Percentiles rank a stretch among this genome's conserved stretches.
phyloP scores from a whole-genome alignment of 2,797 vertebrate genomes.

The Furcifer pardalis region DNA sequence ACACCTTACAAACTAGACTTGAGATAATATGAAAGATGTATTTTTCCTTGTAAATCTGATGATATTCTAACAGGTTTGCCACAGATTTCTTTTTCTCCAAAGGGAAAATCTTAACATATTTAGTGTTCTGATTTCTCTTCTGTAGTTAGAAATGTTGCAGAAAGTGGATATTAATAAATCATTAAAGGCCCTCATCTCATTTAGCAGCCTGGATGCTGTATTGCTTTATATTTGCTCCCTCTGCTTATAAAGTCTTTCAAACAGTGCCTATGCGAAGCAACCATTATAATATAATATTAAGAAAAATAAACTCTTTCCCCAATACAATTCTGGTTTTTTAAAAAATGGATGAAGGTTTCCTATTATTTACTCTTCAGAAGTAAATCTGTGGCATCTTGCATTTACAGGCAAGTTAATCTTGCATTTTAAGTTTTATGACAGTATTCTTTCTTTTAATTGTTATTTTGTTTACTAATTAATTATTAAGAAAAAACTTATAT shows the following conservation, averaged over 20 bases:
- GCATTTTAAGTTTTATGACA: constrained; percentile 6
- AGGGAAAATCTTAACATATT: constrained; percentile 56
- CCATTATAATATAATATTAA: constrained; percentile 22
- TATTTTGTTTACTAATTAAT: constrained; percentile 23
- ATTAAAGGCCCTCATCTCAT: constrained; percentile 69
- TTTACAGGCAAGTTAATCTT: constrained; percentile 26
- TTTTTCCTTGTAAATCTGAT: constrained; percentile 25
- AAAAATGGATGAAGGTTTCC: constrained; percentile 30
- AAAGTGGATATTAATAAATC: constrained; percentile 73
- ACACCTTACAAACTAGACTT: not conserved
- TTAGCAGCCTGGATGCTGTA: constrained; percentile 55
- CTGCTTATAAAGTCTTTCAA: constrained; percentile 47
- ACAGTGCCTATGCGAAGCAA: constrained; percentile 16
- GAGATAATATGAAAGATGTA: not conserved
- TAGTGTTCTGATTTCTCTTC: constrained; percentile 65
- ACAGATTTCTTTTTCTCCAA: constrained; percentile 13
- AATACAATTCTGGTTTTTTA: constrained; percentile 39
- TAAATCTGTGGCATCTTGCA: constrained; percentile 6
- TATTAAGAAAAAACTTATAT: constrained; percentile 7
- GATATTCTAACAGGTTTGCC: constrained; percentile 40
- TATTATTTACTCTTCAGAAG: constrained; percentile 19
- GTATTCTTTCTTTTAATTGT: constrained; percentile 11
- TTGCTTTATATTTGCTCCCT: constrained; percentile 40
- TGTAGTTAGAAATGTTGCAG: constrained; percentile 63
- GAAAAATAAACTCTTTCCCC: constrained; percentile 46